These are phyloP conservation scores for Serinus canaria DNA, from an alignment of 2,113 vertebrate genomes.

Conservation along the genomic window DNA sequence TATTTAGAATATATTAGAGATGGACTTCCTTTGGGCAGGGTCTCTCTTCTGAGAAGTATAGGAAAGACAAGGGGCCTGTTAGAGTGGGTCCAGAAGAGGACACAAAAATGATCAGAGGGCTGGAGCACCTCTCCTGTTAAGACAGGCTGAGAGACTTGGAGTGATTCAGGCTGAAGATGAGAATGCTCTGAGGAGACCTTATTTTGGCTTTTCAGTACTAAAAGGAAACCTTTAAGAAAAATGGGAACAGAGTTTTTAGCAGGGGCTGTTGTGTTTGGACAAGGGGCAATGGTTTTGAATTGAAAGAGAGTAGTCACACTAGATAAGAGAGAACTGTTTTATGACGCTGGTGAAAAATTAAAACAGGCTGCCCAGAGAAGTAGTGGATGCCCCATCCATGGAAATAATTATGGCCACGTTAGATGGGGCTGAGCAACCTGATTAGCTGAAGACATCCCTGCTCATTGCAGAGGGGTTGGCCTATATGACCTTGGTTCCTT, in stretches of 20 bases:
- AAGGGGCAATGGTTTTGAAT: neutral
- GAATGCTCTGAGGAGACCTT: neutral
- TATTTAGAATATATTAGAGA: neutral
- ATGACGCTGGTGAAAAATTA: neutral
- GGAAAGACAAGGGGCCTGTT: neutral
- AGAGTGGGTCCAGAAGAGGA: neutral
- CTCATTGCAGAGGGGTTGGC: neutral
- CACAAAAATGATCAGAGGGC: neutral
- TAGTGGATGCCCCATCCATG: neutral
- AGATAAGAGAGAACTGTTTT: neutral
- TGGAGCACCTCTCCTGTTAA: neutral
- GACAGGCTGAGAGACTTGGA: neutral
- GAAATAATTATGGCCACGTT: neutral
- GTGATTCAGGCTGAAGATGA: neutral
- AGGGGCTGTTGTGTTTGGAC: neutral
- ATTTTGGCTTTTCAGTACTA: neutral
- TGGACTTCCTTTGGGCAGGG: neutral
- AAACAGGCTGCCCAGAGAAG: neutral
- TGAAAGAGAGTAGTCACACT: neutral
- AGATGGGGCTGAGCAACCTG: neutral
- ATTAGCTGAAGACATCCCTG: neutral
- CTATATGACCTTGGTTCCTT: neutral
- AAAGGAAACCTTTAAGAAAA: neutral
- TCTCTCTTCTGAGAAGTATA: neutral
- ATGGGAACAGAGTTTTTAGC: neutral